Conservation (phyloP, 2,888 invertebrate genomes). For the Leptogaster cylindrica region DNA sequence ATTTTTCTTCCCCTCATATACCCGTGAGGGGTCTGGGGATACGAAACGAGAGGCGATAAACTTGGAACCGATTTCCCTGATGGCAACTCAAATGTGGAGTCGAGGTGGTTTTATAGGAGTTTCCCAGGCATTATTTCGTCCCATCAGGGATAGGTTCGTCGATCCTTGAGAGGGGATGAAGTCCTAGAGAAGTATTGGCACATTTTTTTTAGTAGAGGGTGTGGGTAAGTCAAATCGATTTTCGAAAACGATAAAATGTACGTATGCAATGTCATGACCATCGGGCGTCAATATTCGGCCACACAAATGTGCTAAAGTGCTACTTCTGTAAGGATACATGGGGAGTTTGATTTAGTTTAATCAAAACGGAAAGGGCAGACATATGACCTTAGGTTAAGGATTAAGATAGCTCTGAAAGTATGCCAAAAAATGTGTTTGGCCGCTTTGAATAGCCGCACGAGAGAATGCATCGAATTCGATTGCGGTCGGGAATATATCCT, state of each 20-base stretch:
- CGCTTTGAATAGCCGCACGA: no score
- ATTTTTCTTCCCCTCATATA: background rate
- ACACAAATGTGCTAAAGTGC: background rate
- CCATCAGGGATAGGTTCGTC: constrained; percentile 11
- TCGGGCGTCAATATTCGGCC: constrained; percentile 19
- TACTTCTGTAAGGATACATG: no score
- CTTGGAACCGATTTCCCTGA: constrained; percentile 18
- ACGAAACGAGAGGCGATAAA: constrained; percentile 1
- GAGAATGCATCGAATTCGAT: no score
- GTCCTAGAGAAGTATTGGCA: background rate
- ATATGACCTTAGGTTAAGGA: no score
- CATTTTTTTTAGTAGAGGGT: background rate
- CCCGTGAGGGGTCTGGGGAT: background rate
- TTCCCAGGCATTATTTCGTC: background rate
- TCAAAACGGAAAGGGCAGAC: no score
- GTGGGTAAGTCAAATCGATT: constrained; percentile 13
- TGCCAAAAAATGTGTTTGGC: no score
- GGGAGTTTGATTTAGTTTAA: no score
- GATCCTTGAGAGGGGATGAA: constrained; percentile 21
- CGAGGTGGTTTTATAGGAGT: background rate
- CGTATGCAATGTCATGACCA: constrained; percentile 26
- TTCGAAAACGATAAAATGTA: constrained; percentile 3
- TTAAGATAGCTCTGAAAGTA: no score
- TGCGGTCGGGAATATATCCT: no score
- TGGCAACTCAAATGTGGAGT: constrained; percentile 28